Conservation (phyloP, 2,888 invertebrate species). For the Drosophila gaucha region DNA sequence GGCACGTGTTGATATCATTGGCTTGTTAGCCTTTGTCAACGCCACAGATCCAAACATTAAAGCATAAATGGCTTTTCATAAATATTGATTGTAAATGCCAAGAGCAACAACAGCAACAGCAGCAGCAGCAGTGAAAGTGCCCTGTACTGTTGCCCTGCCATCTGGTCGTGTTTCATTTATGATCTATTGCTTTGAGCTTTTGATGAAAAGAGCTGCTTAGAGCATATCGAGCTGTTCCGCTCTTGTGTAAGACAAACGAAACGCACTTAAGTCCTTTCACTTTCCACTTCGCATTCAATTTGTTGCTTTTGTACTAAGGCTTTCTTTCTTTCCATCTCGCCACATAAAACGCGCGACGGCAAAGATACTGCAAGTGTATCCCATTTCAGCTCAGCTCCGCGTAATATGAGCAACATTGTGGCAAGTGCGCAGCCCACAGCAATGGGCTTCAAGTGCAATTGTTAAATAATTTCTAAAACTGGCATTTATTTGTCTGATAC, state of each 20-base stretch:
- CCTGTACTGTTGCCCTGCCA: slow-evolving; percentile 17
- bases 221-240: slow-evolving; percentile 39
- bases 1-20: slow-evolving; percentile 57
- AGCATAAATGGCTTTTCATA: slow-evolving; percentile 34
- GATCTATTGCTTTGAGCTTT: slow-evolving; percentile 49
- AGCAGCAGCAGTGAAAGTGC: slow-evolving; percentile 55
- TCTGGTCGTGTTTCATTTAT: slow-evolving; percentile 35
- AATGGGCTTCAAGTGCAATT: not conserved
- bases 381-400: slow-evolving; percentile 26
- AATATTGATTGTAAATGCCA: slow-evolving; percentile 37
- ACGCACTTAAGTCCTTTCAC: slow-evolving; percentile 71
- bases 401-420: slow-evolving; percentile 21
- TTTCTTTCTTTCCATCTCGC: slow-evolving; percentile 49
- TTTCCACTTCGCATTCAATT: slow-evolving; percentile 55
- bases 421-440: not conserved
- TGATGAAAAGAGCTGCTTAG: slow-evolving; percentile 50
- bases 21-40: slow-evolving; percentile 61
- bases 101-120: not conserved
- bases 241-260: slow-evolving; percentile 49
- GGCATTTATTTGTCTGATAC: not conserved
- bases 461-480: not conserved
- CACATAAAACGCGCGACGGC: slow-evolving; percentile 19
- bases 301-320: slow-evolving; percentile 23
- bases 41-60: slow-evolving; percentile 8
- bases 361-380: slow-evolving; percentile 28